Conservation (phyloP, 2,797 vertebrate genomes). For the Danio kyathit region DNA sequence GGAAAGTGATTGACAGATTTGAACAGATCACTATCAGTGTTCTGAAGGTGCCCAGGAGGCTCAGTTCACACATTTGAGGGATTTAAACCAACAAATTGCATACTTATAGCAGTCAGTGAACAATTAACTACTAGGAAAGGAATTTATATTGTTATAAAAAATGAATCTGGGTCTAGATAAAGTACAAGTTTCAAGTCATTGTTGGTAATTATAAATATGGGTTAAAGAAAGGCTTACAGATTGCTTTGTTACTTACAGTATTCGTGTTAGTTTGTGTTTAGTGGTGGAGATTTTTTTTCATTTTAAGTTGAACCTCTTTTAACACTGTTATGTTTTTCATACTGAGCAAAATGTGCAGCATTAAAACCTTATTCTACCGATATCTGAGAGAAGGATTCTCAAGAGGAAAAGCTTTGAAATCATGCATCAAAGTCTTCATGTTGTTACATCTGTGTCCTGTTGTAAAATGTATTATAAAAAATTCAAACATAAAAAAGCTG, state of each 20-base stretch:
- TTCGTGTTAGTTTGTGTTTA: constrained; percentile 1
- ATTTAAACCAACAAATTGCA: no score
- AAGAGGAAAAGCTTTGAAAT: background rate
- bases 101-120: no score
- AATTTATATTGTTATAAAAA: no score
- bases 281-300: background rate
- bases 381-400: background rate
- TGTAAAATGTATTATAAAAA: background rate
- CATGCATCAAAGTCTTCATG: background rate
- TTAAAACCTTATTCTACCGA: background rate
- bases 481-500: background rate
- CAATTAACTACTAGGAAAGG: no score
- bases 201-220: background rate
- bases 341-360: background rate
- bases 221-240: background rate
- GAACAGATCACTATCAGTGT: no score
- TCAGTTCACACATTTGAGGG: no score
- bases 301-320: background rate
- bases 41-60: no score
- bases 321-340: background rate
- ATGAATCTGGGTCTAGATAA: no score
- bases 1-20: no score
- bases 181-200: no score
- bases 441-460: background rate
- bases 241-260: background rate